phyloP scores from a whole-genome alignment of 2,113 vertebrate species.

The Bufo gargarizans region DNA sequence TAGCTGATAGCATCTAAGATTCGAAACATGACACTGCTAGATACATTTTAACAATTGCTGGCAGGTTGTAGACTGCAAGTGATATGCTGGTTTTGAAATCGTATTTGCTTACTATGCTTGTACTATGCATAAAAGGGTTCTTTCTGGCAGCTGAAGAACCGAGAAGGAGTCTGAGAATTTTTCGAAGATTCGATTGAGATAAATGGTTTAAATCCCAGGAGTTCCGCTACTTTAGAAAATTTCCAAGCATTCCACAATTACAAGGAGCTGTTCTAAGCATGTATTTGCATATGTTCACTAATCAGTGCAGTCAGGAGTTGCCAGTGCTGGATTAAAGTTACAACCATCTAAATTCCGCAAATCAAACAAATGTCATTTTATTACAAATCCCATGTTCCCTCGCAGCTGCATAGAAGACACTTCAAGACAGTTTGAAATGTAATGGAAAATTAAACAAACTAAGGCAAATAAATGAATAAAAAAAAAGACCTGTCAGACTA shows the following conservation, averaged over 20 bases:
- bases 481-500: slow-evolving; percentile 12
- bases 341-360: slow-evolving; percentile 35
- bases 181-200: slow-evolving; percentile 27
- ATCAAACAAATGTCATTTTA: slow-evolving; percentile 52
- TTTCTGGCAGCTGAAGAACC: background rate
- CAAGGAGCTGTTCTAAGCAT: slow-evolving; percentile 41
- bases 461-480: background rate
- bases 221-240: slow-evolving; percentile 36
- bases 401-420: slow-evolving; percentile 30
- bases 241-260: slow-evolving; percentile 46
- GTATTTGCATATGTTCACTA: slow-evolving; percentile 49
- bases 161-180: background rate
- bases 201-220: slow-evolving; percentile 33
- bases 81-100: background rate
- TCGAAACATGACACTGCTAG: background rate
- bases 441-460: slow-evolving; percentile 23
- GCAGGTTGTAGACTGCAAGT: background rate
- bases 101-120: slow-evolving; percentile 24
- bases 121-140: background rate
- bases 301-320: slow-evolving; percentile 45
- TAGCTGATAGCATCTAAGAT: background rate
- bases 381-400: slow-evolving; percentile 50
- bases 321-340: slow-evolving; percentile 45
- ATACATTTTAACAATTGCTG: background rate
- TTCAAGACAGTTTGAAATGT: slow-evolving; percentile 25